Conservation (phyloP, 2,113 vertebrate genomes). For the Prunella himalayana region DNA sequence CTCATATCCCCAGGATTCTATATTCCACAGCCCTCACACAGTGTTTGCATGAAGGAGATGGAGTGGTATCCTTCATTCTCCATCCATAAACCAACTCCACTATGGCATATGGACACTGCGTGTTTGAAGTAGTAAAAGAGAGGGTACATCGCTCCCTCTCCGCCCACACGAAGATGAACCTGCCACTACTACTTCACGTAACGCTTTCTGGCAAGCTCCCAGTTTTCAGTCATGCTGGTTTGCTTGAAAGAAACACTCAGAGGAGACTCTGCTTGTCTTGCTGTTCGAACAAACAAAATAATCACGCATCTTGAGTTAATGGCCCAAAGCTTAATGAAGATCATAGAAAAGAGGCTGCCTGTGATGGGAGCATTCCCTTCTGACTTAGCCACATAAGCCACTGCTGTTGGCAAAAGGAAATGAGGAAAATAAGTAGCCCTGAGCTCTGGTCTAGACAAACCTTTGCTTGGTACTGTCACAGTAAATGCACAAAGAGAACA, state of each 20-base stretch:
- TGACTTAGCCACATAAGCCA: slow-evolving; percentile 38
- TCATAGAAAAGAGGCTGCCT: slow-evolving; percentile 26
- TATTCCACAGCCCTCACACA: neutral
- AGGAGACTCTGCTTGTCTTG: slow-evolving; percentile 44
- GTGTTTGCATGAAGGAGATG: neutral
- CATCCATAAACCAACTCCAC: slow-evolving; percentile 23
- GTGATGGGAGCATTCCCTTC: slow-evolving; percentile 31
- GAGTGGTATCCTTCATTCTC: neutral
- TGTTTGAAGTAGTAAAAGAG: slow-evolving; percentile 42
- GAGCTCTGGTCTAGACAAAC: slow-evolving; percentile 14
- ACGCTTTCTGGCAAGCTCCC: slow-evolving; percentile 59
- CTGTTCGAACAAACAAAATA: slow-evolving; percentile 51
- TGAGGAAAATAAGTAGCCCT: slow-evolving; percentile 8
- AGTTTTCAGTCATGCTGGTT: slow-evolving; percentile 62
- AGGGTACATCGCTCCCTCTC: slow-evolving; percentile 44
- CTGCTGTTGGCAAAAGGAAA: slow-evolving; percentile 30
- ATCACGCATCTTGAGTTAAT: slow-evolving; percentile 45
- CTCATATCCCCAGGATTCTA: neutral
- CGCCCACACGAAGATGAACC: slow-evolving; percentile 49
- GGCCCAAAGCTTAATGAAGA: slow-evolving; percentile 58
- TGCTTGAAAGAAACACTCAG: slow-evolving; percentile 56
- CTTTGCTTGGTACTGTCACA: neutral
- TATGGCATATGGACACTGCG: slow-evolving; percentile 40
- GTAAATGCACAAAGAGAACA: neutral
- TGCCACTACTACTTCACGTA: slow-evolving; percentile 60